phyloP scores from a whole-genome alignment of 2,888 invertebrate genomes.

The Papilio protenor region DNA sequence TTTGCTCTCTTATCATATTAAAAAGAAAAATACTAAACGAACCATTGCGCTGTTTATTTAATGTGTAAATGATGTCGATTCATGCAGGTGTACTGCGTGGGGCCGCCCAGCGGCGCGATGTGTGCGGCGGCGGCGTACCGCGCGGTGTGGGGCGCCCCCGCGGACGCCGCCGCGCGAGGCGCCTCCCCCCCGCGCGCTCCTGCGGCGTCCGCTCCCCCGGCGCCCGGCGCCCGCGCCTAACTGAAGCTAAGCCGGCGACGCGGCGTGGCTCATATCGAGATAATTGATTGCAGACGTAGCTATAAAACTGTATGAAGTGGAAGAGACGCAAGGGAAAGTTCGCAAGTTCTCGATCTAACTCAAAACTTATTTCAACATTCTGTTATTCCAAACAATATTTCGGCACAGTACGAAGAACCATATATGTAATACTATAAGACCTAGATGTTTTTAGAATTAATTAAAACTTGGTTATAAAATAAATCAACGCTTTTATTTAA shows the following conservation, averaged over 20 bases:
- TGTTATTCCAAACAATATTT: neutral
- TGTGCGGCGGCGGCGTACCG: conserved; percentile 54
- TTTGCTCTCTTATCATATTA: no score
- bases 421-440: neutral
- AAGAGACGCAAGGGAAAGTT: no score
- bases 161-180: conserved; percentile 36
- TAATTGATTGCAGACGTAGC: no score
- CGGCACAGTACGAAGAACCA: neutral
- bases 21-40: neutral
- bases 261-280: no score
- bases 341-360: no score
- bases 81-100: conserved; percentile 86
- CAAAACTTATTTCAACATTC: no score
- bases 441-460: neutral
- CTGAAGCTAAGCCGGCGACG: neutral
- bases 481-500: neutral
- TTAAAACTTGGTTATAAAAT: neutral
- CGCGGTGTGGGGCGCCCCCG: conserved; percentile 51
- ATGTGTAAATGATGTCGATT: neutral
- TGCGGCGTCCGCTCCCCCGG: conserved; percentile 1
- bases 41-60: neutral
- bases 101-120: conserved; percentile 75
- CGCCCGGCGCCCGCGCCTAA: neutral
- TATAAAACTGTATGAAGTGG: no score
- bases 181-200: conserved; percentile 30